A percentile compares a stretch with the other conserved stretches of the same genome.
Conservation (phyloP, 2,797 vertebrate genomes). For the Hafferia zeledoni region DNA sequence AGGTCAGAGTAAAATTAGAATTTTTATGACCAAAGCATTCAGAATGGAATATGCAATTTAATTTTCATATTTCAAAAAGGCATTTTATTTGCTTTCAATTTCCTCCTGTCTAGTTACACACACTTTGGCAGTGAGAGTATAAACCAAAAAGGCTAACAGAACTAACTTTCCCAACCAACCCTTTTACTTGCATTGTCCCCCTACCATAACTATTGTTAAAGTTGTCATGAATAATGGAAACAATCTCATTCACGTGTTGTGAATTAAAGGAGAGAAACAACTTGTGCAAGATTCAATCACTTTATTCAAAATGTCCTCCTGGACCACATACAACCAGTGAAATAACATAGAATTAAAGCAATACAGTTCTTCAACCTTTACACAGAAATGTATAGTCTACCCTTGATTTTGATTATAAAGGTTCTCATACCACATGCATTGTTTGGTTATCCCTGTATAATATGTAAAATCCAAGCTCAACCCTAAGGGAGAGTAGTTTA, state of each 20-base stretch:
- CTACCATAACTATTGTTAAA: neutral
- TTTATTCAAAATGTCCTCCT: slow-evolving; percentile 46
- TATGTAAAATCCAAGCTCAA: neutral
- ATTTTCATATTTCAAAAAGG: neutral
- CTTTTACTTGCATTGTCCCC: neutral
- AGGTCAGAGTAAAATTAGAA: neutral
- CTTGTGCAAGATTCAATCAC: slow-evolving; percentile 1
- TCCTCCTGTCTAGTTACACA: neutral
- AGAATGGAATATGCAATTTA: neutral
- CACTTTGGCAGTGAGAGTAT: neutral
- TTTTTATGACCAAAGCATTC: neutral
- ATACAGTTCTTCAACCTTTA: slow-evolving; percentile 1
- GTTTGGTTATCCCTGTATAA: neutral
- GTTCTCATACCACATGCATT: neutral
- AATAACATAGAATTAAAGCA: neutral
- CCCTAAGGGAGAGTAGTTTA: neutral
- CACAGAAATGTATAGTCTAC: neutral
- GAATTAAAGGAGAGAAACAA: slow-evolving; percentile 43
- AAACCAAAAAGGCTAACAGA: neutral
- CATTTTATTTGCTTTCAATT: neutral
- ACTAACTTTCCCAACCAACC: neutral
- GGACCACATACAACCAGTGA: neutral
- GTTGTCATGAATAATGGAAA: slow-evolving; percentile 1
- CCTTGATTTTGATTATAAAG: neutral
- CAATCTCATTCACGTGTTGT: neutral